Conservation (phyloP, 2,797 vertebrate species). For the Eleutherodactylus coqui region DNA sequence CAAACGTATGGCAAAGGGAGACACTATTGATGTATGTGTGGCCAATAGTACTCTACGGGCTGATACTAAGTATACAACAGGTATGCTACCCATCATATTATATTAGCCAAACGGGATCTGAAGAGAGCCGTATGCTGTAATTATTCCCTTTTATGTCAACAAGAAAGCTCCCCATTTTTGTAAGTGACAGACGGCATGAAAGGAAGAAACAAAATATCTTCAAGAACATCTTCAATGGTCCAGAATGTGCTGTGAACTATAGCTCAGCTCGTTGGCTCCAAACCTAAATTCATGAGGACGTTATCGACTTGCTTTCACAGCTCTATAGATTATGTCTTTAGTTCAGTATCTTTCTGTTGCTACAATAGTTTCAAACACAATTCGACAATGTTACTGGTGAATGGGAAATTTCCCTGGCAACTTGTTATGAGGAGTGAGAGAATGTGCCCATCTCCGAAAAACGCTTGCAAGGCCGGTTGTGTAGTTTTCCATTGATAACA, state of each 20-base stretch:
- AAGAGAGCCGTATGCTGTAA: not conserved
- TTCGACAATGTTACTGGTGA: conserved; percentile 14
- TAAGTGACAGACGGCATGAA: not conserved
- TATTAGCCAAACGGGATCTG: not conserved
- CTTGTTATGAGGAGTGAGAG: not conserved
- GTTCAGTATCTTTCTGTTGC: conserved; percentile 28
- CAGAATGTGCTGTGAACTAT: conserved; percentile 1
- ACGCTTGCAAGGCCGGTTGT: conserved; percentile 60
- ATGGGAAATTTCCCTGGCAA: conserved; percentile 32
- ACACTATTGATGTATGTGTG: no score
- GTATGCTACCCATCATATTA: no score
- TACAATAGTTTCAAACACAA: conserved; percentile 6
- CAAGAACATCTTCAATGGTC: not conserved
- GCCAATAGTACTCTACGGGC: not conserved
- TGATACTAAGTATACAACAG: not conserved
- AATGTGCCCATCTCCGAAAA: conserved; percentile 30
- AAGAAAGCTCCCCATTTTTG: not conserved
- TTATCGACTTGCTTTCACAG: conserved; percentile 50
- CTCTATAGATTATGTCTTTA: conserved; percentile 41
- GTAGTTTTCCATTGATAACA: conserved; percentile 68
- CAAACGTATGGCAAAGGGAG: no score
- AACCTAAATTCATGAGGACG: conserved; percentile 27
- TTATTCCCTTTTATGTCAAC: not conserved
- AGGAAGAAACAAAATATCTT: not conserved
- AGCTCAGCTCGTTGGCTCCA: conserved; percentile 7